These are phyloP conservation scores for Bombylius discolor DNA, from an alignment of 2,888 invertebrate genomes.

Conservation along the genomic window DNA sequence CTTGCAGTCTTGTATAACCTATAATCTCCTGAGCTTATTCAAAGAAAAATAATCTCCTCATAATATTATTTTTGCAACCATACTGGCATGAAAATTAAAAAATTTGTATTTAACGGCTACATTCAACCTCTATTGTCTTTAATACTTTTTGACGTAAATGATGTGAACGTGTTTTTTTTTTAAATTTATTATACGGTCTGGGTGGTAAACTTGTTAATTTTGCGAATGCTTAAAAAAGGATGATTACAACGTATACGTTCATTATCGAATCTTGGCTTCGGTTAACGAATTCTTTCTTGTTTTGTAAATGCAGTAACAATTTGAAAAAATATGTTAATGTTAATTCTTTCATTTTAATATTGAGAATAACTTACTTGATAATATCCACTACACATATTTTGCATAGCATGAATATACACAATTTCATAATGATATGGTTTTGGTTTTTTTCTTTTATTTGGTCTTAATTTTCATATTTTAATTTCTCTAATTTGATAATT, in stretches of 20 bases:
- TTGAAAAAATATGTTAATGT: too few relatives aligned
- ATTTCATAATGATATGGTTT: slow-evolving; percentile 69
- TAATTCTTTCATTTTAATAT: neutral
- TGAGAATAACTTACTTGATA: slow-evolving; percentile 53
- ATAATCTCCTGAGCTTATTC: too few relatives aligned
- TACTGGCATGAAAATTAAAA: too few relatives aligned
- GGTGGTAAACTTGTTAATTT: slow-evolving; percentile 78
- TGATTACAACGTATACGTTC: slow-evolving; percentile 92
- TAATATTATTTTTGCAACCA: too few relatives aligned
- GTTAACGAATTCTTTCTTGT: slow-evolving; percentile 74
- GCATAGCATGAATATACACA: slow-evolving; percentile 78
- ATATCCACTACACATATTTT: slow-evolving; percentile 89
- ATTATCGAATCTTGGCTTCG: slow-evolving; percentile 80
- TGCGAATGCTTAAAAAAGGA: slow-evolving; percentile 79
- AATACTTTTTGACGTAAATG: too few relatives aligned
- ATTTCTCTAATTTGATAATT: slow-evolving; percentile 29
- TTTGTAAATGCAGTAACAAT: slow-evolving; percentile 81
- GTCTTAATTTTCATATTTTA: slow-evolving; percentile 35
- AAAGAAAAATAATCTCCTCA: too few relatives aligned
- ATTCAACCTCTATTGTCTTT: too few relatives aligned
- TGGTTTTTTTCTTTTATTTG: slow-evolving; percentile 47
- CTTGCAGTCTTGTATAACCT: too few relatives aligned
- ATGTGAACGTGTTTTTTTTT: slow-evolving; percentile 64
- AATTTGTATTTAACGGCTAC: too few relatives aligned
- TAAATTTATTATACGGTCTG: slow-evolving; percentile 80